phyloP scores from a whole-genome alignment of 2,888 invertebrate species.

The Calameuta idolon region DNA sequence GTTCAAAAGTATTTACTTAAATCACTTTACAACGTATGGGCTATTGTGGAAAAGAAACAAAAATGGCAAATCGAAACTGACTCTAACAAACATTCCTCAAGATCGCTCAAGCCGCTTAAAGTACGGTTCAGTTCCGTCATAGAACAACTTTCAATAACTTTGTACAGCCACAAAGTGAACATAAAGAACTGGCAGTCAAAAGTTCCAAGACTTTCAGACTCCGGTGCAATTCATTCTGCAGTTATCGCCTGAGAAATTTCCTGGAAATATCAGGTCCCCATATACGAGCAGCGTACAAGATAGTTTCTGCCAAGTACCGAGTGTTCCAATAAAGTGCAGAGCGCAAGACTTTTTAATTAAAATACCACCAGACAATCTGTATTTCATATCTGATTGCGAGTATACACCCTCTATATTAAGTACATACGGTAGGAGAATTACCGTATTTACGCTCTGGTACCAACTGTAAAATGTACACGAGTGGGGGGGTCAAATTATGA shows the following conservation, averaged over 20 bases:
- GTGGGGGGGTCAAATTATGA: not conserved
- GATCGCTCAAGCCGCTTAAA: not conserved
- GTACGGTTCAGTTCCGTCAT: not conserved
- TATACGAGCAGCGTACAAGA: not conserved
- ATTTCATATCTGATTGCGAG: not conserved
- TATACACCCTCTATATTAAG: not conserved
- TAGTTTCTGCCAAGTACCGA: not conserved
- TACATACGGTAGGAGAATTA: not conserved
- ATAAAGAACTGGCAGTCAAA: not conserved
- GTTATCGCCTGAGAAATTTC: not conserved
- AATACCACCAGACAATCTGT: not conserved
- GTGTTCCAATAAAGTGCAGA: not conserved
- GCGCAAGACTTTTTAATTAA: not conserved
- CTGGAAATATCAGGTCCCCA: not conserved
- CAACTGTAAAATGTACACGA: not conserved
- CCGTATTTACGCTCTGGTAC: not conserved
- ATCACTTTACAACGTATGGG: not conserved
- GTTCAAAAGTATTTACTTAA: not conserved
- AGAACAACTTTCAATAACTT: not conserved
- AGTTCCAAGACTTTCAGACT: not conserved
- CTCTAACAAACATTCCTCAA: not conserved
- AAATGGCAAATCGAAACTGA: not conserved
- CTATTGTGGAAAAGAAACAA: not conserved
- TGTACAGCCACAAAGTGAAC: not conserved
- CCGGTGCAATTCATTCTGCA: not conserved